Evolutionary conservation across 2,888 invertebrate genomes (phyloP).

Genomic region (Heliconius cydno): DNA sequence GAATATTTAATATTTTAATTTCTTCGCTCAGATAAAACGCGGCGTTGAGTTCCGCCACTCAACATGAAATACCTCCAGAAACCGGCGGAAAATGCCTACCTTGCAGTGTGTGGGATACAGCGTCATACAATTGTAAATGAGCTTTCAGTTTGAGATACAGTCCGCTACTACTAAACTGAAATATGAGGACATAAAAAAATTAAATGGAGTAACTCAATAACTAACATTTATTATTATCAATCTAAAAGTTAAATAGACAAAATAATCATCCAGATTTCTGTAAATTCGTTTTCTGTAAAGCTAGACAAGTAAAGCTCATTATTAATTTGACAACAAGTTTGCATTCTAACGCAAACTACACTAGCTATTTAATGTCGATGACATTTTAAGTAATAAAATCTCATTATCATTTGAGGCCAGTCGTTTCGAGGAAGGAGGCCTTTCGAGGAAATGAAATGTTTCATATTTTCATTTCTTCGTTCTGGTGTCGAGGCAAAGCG

Average conservation of each 20-base stretch:
- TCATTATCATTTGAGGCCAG: neutral
- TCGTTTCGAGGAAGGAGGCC: too few species aligned
- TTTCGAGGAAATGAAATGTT: too few species aligned
- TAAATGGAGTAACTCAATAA: neutral
- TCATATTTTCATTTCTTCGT: too few species aligned
- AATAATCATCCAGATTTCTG: slow-evolving; percentile 64
- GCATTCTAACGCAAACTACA: neutral
- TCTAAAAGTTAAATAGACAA: slow-evolving; percentile 29
- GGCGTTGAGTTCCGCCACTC: too few species aligned
- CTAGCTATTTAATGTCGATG: neutral
- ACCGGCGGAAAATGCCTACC: too few species aligned
- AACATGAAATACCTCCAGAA: too few species aligned
- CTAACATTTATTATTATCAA: neutral
- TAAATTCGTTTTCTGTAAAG: slow-evolving; percentile 64
- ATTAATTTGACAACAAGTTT: slow-evolving; percentile 30
- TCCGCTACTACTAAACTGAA: neutral
- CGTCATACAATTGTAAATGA: too few species aligned
- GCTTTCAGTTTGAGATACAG: neutral
- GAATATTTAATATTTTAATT: neutral
- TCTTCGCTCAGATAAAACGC: neutral
- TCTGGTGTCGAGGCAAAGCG: too few species aligned
- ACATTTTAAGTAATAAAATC: slow-evolving; percentile 4
- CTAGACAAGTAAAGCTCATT: slow-evolving; percentile 36
- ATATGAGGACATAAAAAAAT: neutral
- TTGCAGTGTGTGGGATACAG: too few species aligned